phyloP scores from a whole-genome alignment of 2,113 vertebrate species.

The Channa argus region DNA sequence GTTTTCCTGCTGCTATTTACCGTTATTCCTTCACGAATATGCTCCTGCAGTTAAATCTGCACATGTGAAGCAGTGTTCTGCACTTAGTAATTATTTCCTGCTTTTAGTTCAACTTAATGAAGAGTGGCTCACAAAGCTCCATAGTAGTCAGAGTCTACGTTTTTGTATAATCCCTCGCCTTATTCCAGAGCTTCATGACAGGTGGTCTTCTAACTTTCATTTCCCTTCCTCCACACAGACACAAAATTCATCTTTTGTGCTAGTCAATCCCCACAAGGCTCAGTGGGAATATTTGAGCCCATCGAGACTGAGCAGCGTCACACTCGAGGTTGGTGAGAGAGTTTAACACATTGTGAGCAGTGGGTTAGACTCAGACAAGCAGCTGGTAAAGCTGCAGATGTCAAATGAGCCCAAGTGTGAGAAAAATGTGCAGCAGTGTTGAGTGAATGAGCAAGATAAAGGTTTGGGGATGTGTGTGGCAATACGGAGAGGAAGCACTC shows the following conservation, averaged over 20 bases:
- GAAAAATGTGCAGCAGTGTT: not conserved
- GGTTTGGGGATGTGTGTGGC: not conserved
- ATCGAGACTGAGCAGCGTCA: no score
- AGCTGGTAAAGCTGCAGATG: not conserved
- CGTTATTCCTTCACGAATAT: not conserved
- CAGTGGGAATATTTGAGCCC: constrained; percentile 28
- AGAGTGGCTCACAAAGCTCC: no score
- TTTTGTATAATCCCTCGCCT: no score
- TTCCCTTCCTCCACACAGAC: not conserved
- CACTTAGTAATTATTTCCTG: no score
- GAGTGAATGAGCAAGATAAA: no score
- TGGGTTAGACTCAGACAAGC: constrained; percentile 6
- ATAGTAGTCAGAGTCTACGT: no score
- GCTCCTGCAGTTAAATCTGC: no score
- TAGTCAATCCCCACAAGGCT: constrained; percentile 11
- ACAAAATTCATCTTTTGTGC: constrained; percentile 1
- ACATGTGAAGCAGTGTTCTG: no score
- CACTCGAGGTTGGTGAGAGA: not conserved
- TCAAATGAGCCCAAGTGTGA: not conserved
- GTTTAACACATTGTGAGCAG: not conserved
- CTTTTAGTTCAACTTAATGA: no score
- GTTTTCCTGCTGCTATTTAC: not conserved
- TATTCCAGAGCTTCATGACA: not conserved
- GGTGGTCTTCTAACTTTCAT: constrained; percentile 28
- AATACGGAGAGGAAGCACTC: constrained; percentile 25